Percentiles rank a stretch among this genome's conserved stretches.
Conservation (phyloP, 2,888 invertebrate species). For the Lycia hirtaria region DNA sequence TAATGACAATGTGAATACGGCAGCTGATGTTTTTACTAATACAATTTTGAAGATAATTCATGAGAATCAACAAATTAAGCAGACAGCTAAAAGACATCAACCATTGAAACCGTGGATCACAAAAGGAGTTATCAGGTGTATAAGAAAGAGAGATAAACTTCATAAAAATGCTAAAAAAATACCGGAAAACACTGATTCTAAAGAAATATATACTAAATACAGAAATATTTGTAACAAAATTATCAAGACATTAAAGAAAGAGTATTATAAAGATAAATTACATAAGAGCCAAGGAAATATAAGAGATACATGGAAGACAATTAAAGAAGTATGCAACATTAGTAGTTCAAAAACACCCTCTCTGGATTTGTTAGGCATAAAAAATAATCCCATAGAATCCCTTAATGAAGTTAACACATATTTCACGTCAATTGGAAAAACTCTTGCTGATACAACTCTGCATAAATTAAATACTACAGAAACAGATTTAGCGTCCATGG, state of each 20-base stretch:
- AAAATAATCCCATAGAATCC: not conserved
- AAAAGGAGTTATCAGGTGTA: not conserved
- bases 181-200: not conserved
- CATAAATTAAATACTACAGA: not conserved
- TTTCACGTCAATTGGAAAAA: not conserved
- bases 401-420: not conserved
- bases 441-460: not conserved
- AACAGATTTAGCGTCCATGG: not conserved
- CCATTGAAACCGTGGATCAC: slow-evolving; percentile 3
- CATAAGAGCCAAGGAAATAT: not conserved
- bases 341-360: not conserved
- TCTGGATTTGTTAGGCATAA: not conserved
- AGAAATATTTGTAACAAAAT: slow-evolving; percentile 1
- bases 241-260: not conserved
- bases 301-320: not conserved
- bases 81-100: not conserved
- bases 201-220: not conserved
- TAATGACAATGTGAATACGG: not conserved
- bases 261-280: not conserved
- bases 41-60: not conserved
- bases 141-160: not conserved
- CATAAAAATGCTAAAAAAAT: not conserved
- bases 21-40: not conserved
- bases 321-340: not conserved
- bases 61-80: not conserved